phyloP scores from a whole-genome alignment of 1,140 invertebrate genomes.

The Atta colombica region DNA sequence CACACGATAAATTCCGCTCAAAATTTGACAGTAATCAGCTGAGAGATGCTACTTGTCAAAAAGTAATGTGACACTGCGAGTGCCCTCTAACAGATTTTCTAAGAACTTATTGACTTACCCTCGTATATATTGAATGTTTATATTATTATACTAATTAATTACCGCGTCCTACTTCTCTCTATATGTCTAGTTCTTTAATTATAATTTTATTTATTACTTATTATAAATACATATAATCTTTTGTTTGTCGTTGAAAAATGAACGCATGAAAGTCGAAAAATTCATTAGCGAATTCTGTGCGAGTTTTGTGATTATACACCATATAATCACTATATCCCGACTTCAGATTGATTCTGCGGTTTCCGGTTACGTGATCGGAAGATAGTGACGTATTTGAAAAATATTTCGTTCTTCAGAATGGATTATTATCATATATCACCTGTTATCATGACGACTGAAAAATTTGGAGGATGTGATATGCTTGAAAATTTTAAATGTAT shows the following conservation, averaged over 20 bases:
- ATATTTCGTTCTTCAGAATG: background rate
- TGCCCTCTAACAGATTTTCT: no score
- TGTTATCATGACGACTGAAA: conserved; percentile 20
- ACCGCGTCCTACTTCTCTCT: no score
- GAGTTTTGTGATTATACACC: background rate
- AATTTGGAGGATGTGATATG: background rate
- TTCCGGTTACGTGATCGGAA: background rate
- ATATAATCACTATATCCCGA: background rate
- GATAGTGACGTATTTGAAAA: background rate
- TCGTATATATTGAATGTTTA: no score
- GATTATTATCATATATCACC: conserved; percentile 2
- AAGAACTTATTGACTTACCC: no score
- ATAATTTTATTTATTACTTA: background rate
- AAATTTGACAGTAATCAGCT: no score
- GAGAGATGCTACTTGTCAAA: no score
- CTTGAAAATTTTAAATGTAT: no score
- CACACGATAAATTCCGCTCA: no score
- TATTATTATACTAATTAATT: no score
- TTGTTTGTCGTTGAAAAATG: background rate
- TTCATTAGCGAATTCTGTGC: background rate
- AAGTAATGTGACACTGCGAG: no score
- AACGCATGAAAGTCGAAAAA: background rate
- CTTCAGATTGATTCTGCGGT: background rate
- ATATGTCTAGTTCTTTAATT: no score
- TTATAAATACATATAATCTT: background rate